These are phyloP conservation scores for Cantharis rufa DNA, from an alignment of 2,888 invertebrate genomes.

Conservation along the genomic window DNA sequence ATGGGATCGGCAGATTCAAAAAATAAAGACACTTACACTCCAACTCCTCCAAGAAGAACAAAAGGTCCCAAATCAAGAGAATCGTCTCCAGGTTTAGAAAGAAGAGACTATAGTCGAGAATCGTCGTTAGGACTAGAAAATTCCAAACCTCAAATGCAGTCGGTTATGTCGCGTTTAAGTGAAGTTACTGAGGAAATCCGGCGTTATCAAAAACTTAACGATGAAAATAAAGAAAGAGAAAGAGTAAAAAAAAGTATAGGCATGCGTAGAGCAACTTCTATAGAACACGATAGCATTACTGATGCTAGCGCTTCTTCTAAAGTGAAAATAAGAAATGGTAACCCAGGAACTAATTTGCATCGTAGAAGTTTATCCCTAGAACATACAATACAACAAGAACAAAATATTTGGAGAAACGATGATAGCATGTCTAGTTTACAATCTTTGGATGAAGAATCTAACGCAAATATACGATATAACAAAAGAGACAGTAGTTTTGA, in stretches of 20 bases:
- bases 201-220: conserved; percentile 57
- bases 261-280: conserved; percentile 61
- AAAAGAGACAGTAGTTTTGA: conserved; percentile 78
- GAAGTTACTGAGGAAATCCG: conserved; percentile 71
- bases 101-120: conserved; percentile 59
- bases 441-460: conserved; percentile 61
- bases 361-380: conserved; percentile 75
- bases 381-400: conserved; percentile 64
- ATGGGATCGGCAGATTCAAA: conserved; percentile 55
- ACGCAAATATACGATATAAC: conserved; percentile 62
- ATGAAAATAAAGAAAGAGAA: conserved; percentile 61
- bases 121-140: conserved; percentile 56
- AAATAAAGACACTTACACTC: conserved; percentile 61
- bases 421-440: conserved; percentile 85
- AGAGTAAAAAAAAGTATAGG: conserved; percentile 52
- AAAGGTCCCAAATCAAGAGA: conserved; percentile 74
- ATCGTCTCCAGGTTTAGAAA: conserved; percentile 65
- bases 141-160: conserved; percentile 48
- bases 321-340: conserved; percentile 39
- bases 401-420: conserved; percentile 82
- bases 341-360: conserved; percentile 58
- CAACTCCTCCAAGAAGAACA: conserved; percentile 71
- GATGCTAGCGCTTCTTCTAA: conserved; percentile 32
- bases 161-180: conserved; percentile 66
- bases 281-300: conserved; percentile 65